Base-by-base conservation (phyloP, 2,888 invertebrate species). In the Drosophila siamana region DNA sequence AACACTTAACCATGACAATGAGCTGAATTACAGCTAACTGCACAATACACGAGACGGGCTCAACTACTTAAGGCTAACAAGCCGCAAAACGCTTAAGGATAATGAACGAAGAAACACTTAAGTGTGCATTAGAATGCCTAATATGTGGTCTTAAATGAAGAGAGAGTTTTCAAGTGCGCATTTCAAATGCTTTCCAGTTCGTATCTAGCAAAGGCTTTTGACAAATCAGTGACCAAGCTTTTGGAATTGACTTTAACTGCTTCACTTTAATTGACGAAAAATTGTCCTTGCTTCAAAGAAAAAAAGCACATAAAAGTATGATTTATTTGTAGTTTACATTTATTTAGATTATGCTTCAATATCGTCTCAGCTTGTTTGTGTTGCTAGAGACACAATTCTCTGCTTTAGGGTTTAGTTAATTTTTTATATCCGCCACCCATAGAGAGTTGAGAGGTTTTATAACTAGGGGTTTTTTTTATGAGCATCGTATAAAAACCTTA, bases 1-100 rank as follows among this genome's bases (percentile, higher is more conserved):
- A 62, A 70, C 74, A 74, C 74, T 74, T 74, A 51, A 62, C 51
- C 65, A 69, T 69, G 69, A 69, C 70, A 65, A 69, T 74, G 54
- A 74, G 74, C 74, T 62, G 65, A 57, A 44, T 69, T 66, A 69
- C 74, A 62, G 24, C 54, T 50, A 61, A 47, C 30, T 54, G 43
- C 57, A 57, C n/a, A n/a, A n/a, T n/a, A 44, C 48, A 36, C 51
- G 36, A n/a, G 13, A 36, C 51, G 36, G 4, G 13, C 26, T 22
- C 41, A 19, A 9, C 41, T 9, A 40, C 51, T 51, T 51, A 24
- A 11, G 24, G 6, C 11, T 8, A 16, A 8, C 16, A 15, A 7
- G 15, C 26, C 13, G 24, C 26, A 8, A n/a, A 44, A 44, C n/a
- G 19, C 16, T 19, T 16, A 30, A 50, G 59, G 26, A 51, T 52